Conservation (phyloP, 2,797 vertebrate species). For the Sebastes iracundus region DNA sequence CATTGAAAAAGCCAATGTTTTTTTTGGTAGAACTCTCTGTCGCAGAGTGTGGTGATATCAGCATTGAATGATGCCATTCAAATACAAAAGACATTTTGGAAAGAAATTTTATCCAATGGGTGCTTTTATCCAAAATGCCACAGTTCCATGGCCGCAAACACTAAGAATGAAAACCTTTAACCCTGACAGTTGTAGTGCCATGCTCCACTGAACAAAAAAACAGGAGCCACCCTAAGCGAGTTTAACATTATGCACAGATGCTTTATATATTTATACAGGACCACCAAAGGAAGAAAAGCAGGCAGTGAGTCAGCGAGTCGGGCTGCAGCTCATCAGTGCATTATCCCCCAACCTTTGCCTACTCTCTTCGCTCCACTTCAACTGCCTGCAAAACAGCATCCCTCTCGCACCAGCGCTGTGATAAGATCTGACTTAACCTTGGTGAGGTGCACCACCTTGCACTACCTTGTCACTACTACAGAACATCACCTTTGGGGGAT, state of each 20-base stretch:
- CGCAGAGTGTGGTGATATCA: background rate
- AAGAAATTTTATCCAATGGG: background rate
- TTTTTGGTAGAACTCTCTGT: background rate
- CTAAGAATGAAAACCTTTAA: conserved; percentile 19
- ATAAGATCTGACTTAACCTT: conserved; percentile 82
- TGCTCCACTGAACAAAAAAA: conserved; percentile 12
- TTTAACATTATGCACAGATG: conserved; percentile 13
- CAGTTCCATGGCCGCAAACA: background rate
- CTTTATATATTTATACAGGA: conserved; percentile 17
- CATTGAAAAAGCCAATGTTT: background rate
- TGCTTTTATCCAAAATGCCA: background rate
- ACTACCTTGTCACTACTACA: conserved; percentile 71
- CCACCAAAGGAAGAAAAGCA: background rate
- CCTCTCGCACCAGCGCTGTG: conserved; percentile 54
- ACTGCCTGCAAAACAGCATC: conserved; percentile 53
- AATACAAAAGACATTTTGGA: background rate
- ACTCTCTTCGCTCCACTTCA: conserved; percentile 34
- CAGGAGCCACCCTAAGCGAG: conserved; percentile 18
- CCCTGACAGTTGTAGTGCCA: background rate
- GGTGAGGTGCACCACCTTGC: conserved; percentile 74
- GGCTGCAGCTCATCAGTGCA: conserved; percentile 47
- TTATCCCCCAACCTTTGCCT: conserved; percentile 57
- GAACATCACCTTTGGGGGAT: conserved; percentile 66
- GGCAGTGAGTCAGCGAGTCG: conserved; percentile 27
- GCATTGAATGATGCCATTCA: background rate